Percentiles rank a stretch among this genome's conserved stretches.
Conservation (phyloP, 1,140 invertebrate genomes). For the Sitodiplosis mosellana region DNA sequence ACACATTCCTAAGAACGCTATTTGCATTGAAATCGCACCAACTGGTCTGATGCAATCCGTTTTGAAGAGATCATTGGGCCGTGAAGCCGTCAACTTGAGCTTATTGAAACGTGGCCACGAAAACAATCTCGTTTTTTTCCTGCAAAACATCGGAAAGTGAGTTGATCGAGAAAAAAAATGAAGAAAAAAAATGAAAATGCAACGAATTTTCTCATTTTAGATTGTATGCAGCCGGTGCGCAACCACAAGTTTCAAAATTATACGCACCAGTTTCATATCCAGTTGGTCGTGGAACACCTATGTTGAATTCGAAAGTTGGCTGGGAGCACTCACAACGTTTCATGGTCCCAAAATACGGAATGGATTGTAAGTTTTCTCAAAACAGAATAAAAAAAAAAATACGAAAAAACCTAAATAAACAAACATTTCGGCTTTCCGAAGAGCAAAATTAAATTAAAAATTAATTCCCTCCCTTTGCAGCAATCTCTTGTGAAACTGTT, state of each 20-base stretch:
- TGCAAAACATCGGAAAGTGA: slow-evolving; percentile 50
- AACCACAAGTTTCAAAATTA: slow-evolving; percentile 31
- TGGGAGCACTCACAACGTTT: slow-evolving; percentile 42
- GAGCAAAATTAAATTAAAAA: too few relatives aligned
- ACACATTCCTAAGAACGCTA: slow-evolving; percentile 45
- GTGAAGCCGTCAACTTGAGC: neutral
- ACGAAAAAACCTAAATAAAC: neutral
- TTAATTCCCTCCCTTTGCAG: neutral
- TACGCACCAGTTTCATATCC: slow-evolving; percentile 34
- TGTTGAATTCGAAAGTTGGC: slow-evolving; percentile 36
- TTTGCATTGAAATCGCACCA: slow-evolving; percentile 46
- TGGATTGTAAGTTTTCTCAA: slow-evolving; percentile 5
- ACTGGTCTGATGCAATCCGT: slow-evolving; percentile 43
- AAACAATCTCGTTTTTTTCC: slow-evolving; percentile 42
- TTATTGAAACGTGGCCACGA: slow-evolving; percentile 24
- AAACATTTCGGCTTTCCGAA: too few relatives aligned
- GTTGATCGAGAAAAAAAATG: slow-evolving; percentile 22
- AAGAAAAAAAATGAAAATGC: neutral
- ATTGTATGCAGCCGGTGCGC: slow-evolving; percentile 36
- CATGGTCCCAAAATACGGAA: slow-evolving; percentile 15
- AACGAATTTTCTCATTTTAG: slow-evolving; percentile 21
- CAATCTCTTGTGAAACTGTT: neutral
- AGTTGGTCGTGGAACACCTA: slow-evolving; percentile 39
- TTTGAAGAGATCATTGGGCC: slow-evolving; percentile 25
- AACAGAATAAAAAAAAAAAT: too few relatives aligned